Percentiles rank a stretch among this genome's conserved stretches.
Evolutionary conservation across 2,797 vertebrate species (phyloP).

Genomic region (Microcaecilia unicolor): DNA sequence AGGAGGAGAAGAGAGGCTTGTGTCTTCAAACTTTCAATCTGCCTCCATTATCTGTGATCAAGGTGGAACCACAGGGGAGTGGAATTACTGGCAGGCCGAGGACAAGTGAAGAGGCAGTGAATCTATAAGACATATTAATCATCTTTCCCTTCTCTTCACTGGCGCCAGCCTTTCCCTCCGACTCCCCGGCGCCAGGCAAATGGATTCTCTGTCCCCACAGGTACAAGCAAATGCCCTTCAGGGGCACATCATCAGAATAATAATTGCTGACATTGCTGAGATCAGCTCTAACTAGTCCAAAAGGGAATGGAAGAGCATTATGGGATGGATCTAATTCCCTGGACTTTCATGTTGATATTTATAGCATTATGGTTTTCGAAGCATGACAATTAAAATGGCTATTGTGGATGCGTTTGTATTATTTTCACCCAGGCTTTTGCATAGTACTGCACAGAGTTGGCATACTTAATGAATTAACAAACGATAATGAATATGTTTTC

Average conservation of each 20-base stretch:
- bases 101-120: slow-evolving; percentile 59
- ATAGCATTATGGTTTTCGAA: slow-evolving; percentile 3
- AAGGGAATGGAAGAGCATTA: slow-evolving; percentile 34
- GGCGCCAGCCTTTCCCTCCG: slow-evolving; percentile 65
- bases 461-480: too few relatives aligned
- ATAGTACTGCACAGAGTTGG: too few relatives aligned
- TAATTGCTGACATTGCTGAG: slow-evolving; percentile 57
- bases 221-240: slow-evolving; percentile 53
- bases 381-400: too few relatives aligned
- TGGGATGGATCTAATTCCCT: slow-evolving; percentile 18
- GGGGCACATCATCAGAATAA: slow-evolving; percentile 59
- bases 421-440: too few relatives aligned
- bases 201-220: slow-evolving; percentile 56
- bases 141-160: slow-evolving; percentile 55
- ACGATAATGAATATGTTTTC: too few relatives aligned
- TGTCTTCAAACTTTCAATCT: slow-evolving; percentile 63
- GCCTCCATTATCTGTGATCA: slow-evolving; percentile 63
- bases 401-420: too few relatives aligned
- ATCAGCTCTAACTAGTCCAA: slow-evolving; percentile 45
- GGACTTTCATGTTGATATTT: slow-evolving; percentile 19
- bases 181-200: slow-evolving; percentile 66
- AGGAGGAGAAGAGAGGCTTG: slow-evolving; percentile 52
- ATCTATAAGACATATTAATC: slow-evolving; percentile 71
- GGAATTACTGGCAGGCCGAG: slow-evolving; percentile 56
- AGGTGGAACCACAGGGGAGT: slow-evolving; percentile 62